These are phyloP conservation scores for Dendrophyllia cribrosa DNA, from an alignment of 64 coral and sea anemone species.

Conservation along the genomic window DNA sequence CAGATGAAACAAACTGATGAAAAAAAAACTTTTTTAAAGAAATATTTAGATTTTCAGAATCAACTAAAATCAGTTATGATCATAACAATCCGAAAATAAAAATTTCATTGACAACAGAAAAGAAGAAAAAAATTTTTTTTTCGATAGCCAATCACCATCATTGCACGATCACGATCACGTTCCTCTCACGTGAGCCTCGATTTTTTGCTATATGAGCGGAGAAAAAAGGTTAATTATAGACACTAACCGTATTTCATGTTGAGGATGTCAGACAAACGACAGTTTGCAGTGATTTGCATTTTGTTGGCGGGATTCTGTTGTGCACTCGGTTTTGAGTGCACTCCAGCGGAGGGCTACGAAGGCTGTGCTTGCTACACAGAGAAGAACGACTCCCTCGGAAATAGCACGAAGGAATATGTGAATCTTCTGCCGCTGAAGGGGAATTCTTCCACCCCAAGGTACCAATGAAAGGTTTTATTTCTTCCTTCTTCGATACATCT, in stretches of 20 bases:
- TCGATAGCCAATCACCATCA: not conserved
- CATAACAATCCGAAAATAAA: too few relatives aligned
- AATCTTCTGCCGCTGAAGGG: slow-evolving; percentile 47
- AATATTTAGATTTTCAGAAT: too few relatives aligned
- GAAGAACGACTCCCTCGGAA: too few relatives aligned
- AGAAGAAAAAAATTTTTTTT: not conserved
- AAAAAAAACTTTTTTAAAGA: too few relatives aligned
- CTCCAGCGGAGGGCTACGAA: not conserved
- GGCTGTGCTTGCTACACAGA: slow-evolving; percentile 45
- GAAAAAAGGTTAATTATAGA: too few relatives aligned
- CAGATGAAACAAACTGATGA: too few relatives aligned
- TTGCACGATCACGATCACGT: not conserved
- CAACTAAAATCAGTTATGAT: too few relatives aligned
- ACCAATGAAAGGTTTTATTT: not conserved
- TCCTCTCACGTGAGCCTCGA: not conserved
- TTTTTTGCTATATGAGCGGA: not conserved
- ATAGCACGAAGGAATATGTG: slow-evolving; percentile 1
- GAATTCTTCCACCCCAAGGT: slow-evolving; percentile 53
- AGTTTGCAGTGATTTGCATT: not conserved
- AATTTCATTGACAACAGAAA: not conserved
- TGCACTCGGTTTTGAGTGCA: not conserved
- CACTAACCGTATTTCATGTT: not conserved
- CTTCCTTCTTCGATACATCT: too few relatives aligned
- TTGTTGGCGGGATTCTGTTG: not conserved
- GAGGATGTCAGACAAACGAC: not conserved